Evolutionary conservation across 2,113 vertebrate species (phyloP).

Genomic region (Thymallus thymallus): DNA sequence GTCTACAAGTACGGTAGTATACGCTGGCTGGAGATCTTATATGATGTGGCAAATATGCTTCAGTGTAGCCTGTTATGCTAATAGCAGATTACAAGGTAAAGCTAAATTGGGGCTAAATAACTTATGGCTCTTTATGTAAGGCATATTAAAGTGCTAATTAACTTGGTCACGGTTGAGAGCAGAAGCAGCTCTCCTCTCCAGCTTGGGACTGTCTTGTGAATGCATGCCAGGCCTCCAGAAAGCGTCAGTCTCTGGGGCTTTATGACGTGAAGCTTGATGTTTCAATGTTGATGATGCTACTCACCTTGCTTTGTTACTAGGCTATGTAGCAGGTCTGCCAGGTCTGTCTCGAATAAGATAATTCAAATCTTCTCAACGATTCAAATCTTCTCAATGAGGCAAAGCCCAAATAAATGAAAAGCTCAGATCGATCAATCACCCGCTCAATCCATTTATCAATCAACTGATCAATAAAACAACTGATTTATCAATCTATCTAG

Average conservation of each 20-base stretch:
- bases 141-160: conserved; percentile 63
- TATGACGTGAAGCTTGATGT: conserved; percentile 2
- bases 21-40: too few relatives aligned
- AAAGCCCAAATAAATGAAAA: background rate
- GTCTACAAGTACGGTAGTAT: too few relatives aligned
- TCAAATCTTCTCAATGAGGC: background rate
- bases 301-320: too few relatives aligned
- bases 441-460: too few relatives aligned
- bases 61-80: conserved; percentile 1
- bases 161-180: conserved; percentile 54
- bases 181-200: conserved; percentile 16
- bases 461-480: too few relatives aligned
- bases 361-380: background rate
- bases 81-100: conserved; percentile 48
- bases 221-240: background rate
- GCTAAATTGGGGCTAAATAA: conserved; percentile 57
- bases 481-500: too few relatives aligned
- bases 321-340: background rate
- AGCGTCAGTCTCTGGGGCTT: conserved; percentile 29
- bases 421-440: too few relatives aligned
- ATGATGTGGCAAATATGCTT: background rate
- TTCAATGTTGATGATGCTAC: background rate
- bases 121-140: conserved; percentile 52
- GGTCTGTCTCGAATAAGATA: background rate
- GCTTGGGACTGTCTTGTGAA: conserved; percentile 40